Evolutionary conservation across 2,888 invertebrate species (phyloP), one percentile per base, ranked within the genome.

Genomic region (Ormyrus rosae): DNA sequence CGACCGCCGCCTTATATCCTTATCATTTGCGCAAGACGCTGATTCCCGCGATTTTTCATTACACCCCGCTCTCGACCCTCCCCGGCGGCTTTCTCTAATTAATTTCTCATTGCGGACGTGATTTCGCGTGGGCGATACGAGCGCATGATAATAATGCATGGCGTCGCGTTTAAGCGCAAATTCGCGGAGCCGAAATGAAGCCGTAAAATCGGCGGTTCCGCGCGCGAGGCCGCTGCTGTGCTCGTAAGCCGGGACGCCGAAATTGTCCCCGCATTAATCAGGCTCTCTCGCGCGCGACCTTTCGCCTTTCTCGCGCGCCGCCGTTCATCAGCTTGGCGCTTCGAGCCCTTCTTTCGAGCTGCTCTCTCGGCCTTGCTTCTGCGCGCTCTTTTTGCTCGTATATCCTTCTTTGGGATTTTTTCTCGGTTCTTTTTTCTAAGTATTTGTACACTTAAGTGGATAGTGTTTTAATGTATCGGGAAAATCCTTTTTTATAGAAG

Each of bases 171-270:
- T 34, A 34, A 2, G 34, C 34, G 34, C 51, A 53, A 53, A 63
- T 61, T 71, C 53, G 55, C 9, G 64, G 55, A 13, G 10, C 55
- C 64, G 10, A 64, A 73, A 73, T 73, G 55, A 73, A 73, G 64
- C 56, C 64, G 73, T 73, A 64, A 64, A 73, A 73, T 73, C 64
- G 63, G 5, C 11, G 46, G 5, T 34, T 13, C 13, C 13, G 13
- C 13, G 13, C 13, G 13, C 13, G 13, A 13, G 13, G 63, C 53
- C 5, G 50, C 4, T 48, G 7, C 5, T 13, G 53, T 58, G 2
- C 10, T 34, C 34, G 64, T 56, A 6, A 19, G 34, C 11, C 10
- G 71, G 53, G 56, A 53, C 48, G 13, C 46, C 6, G 56, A 67
- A 67, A 71, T 67, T 65, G 60, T 13, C 34, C 2, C 34, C 4